Base-by-base conservation (phyloP, 1,140 invertebrate species). In the Drosophila paulistorum region DNA sequence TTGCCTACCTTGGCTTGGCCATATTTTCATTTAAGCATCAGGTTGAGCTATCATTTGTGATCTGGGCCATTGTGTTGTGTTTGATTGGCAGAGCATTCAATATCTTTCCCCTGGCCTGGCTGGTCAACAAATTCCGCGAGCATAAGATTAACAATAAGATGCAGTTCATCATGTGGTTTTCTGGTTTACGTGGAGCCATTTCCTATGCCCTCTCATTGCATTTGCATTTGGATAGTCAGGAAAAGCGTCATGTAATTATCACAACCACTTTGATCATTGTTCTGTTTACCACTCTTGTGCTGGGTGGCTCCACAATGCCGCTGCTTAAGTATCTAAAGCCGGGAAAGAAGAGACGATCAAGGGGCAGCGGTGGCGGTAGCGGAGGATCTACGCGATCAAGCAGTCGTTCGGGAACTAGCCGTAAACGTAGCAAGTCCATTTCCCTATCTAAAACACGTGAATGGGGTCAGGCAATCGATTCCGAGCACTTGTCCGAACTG, bases 161-260 rank as follows among this genome's bases (percentile, higher is more conserved):
- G 97, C 98, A 99, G 95, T 99, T 99, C 87, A 99, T 99, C 55
- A 99, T 99, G 98, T 99, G 98, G 98, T 99, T 99, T 90, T 99
- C 98, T 92, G 98, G 98, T 55, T 93, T 99, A 69, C 94, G 98
- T 51, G 99, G 99, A 39, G 99, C 98, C 13, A 99, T 99, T 92
- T 98, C 98, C 0, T 99, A 99, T 93, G 98, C 98, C 4, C 93
- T 99, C 0, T 98, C 98, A 9, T 94, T 99, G 37, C 98, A 99
- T 94, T 94, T 99, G 70, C 97, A 99, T 80, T 96, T 99, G 91
- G 97, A 96, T 70, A 92, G 85, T 23, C 96, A 97, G 92, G 97
- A 99, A 92, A 98, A 97, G 3, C 94, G 98, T 3, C 97, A 98
- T 85, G 97, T 99, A 6, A 96, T 99, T 59, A 98, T 99, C 57